phyloP scores from a whole-genome alignment of 2,113 vertebrate species.

The Menura novaehollandiae region DNA sequence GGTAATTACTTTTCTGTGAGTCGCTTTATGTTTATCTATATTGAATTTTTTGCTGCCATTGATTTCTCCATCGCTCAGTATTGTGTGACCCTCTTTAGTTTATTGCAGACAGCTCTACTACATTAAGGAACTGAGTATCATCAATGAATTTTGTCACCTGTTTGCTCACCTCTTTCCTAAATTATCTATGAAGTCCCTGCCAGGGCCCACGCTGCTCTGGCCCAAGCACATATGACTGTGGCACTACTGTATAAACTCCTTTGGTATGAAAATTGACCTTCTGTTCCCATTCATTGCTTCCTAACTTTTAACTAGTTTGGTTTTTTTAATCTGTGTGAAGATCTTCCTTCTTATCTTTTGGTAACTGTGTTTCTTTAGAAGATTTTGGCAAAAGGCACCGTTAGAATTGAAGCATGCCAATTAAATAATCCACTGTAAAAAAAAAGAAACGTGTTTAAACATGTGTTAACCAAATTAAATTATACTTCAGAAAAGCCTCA shows the following conservation, averaged over 20 bases:
- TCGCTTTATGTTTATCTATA: neutral
- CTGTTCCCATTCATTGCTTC: neutral
- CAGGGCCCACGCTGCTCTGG: neutral
- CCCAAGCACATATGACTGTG: neutral
- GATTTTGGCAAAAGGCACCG: neutral
- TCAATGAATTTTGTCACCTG: neutral
- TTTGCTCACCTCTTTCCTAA: neutral
- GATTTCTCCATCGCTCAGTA: neutral
- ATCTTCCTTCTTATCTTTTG: neutral
- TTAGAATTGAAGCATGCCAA: neutral
- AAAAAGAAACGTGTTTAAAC: neutral
- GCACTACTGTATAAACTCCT: neutral
- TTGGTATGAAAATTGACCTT: neutral
- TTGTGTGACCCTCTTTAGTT: neutral
- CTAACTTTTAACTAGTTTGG: neutral
- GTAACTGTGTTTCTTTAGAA: neutral
- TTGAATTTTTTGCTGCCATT: neutral
- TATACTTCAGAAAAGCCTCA: neutral
- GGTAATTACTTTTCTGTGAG: neutral
- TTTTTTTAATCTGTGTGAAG: neutral
- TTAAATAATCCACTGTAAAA: neutral
- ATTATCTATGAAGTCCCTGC: neutral
- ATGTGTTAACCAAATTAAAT: neutral
- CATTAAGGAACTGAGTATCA: neutral
- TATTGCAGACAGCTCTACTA: neutral